phyloP scores from a whole-genome alignment of 2,888 invertebrate genomes.

The Tinea trinotella region DNA sequence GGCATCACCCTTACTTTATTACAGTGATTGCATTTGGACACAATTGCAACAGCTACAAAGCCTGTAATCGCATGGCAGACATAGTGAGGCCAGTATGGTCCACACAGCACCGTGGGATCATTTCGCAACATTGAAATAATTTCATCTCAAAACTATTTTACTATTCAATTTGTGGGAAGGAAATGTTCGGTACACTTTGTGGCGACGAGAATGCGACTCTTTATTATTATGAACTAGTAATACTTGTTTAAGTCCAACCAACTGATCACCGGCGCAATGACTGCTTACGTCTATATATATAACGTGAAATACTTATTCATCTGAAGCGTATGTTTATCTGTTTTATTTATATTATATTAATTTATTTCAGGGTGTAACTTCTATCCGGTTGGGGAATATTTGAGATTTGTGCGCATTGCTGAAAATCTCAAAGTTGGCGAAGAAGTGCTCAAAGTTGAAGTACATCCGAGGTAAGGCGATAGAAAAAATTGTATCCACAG shows the following conservation, averaged over 20 bases:
- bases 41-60: not conserved
- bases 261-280: no score
- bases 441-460: slow-evolving; percentile 84
- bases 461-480: slow-evolving; percentile 84
- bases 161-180: not conserved
- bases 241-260: no score
- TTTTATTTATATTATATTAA: no score
- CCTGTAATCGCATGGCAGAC: not conserved
- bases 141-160: not conserved
- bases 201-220: not conserved
- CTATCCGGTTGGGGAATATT: slow-evolving; percentile 86
- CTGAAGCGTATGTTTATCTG: no score
- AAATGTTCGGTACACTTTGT: not conserved
- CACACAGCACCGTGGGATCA: not conserved
- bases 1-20: no score
- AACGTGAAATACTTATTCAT: no score
- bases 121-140: not conserved
- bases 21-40: no score
- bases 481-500: no score
- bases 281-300: no score
- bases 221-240: no score
- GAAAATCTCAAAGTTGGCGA: slow-evolving; percentile 85
- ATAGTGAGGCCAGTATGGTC: not conserved
- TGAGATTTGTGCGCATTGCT: slow-evolving; percentile 87
- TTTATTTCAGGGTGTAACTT: slow-evolving; percentile 91